These are phyloP conservation scores for Malacosoma neustria DNA, from an alignment of 2,888 invertebrate species.

Conservation along the genomic window DNA sequence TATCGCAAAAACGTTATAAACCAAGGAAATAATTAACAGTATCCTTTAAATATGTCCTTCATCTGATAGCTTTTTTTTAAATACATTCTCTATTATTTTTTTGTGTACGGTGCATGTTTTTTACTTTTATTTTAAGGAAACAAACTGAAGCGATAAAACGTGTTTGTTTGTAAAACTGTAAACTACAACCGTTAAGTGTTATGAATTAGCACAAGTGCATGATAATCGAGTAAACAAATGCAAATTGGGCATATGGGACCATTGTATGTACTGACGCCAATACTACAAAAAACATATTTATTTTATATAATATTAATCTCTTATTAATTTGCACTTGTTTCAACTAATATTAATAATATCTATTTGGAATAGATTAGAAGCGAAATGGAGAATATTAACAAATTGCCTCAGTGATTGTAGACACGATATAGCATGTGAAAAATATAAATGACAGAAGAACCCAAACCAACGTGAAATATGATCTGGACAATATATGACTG, in stretches of 20 bases:
- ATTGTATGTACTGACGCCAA: background rate
- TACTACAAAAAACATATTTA: background rate
- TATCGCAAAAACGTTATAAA: constrained; percentile 12
- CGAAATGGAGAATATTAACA: too few species aligned
- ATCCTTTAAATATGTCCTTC: background rate
- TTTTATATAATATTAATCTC: too few species aligned
- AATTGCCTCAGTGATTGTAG: too few species aligned
- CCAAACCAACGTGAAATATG: too few species aligned
- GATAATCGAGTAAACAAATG: background rate
- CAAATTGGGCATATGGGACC: background rate
- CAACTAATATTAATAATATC: too few species aligned
- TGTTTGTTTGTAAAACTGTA: background rate
- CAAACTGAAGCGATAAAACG: background rate
- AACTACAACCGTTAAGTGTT: background rate
- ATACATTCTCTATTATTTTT: background rate
- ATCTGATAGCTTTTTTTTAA: background rate
- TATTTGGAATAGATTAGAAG: too few species aligned
- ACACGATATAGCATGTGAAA: too few species aligned
- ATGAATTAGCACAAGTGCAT: background rate
- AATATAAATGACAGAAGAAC: too few species aligned
- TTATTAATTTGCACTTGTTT: too few species aligned
- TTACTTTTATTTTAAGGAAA: background rate
- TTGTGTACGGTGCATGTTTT: background rate
- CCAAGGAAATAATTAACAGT: constrained; percentile 7
- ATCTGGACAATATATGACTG: too few species aligned